These are phyloP conservation scores for Colostygia pectinataria DNA, from an alignment of 2,888 invertebrate species.

Conservation along the genomic window DNA sequence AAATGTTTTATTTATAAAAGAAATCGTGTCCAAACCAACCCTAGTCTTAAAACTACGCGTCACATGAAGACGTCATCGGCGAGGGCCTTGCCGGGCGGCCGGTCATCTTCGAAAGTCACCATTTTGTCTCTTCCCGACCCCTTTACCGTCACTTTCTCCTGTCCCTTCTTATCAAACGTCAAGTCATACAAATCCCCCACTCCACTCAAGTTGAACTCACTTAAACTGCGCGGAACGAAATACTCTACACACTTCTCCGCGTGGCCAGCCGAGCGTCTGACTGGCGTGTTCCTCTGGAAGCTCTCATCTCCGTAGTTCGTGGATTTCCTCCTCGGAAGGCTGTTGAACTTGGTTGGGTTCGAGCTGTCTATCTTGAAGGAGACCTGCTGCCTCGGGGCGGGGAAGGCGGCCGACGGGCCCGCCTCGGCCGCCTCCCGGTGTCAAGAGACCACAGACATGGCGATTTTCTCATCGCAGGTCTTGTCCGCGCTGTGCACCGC, in stretches of 20 bases:
- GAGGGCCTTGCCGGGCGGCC: constrained; percentile 67
- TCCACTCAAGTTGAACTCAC: constrained; percentile 90
- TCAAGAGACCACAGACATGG: constrained; percentile 83
- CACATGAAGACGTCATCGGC: constrained; percentile 92
- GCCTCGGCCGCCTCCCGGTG: constrained; percentile 70
- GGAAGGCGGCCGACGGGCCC: constrained; percentile 57
- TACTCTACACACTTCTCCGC: constrained; percentile 89
- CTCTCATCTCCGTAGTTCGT: constrained; percentile 62
- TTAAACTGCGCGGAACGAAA: constrained; percentile 92
- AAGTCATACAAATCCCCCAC: constrained; percentile 65
- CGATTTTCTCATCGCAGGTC: constrained; percentile 74
- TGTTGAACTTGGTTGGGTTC: constrained; percentile 79
- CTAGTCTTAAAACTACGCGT: constrained; percentile 64
- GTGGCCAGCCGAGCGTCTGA: constrained; percentile 50
- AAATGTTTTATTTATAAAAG: constrained; percentile 62
- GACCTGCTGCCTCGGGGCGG: constrained; percentile 54
- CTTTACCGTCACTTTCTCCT: constrained; percentile 58
- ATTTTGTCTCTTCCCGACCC: constrained; percentile 87
- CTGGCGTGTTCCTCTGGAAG: constrained; percentile 64
- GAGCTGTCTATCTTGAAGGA: constrained; percentile 65
- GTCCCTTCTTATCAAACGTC: constrained; percentile 48
- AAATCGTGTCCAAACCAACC: constrained; percentile 57
- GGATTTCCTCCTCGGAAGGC: constrained; percentile 78
- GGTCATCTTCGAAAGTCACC: constrained; percentile 92
- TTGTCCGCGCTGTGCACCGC: constrained; percentile 74